Evolutionary conservation across 2,888 invertebrate genomes (phyloP), one percentile per base, ranked within the genome.

Genomic region (Tenthredo mesomela): DNA sequence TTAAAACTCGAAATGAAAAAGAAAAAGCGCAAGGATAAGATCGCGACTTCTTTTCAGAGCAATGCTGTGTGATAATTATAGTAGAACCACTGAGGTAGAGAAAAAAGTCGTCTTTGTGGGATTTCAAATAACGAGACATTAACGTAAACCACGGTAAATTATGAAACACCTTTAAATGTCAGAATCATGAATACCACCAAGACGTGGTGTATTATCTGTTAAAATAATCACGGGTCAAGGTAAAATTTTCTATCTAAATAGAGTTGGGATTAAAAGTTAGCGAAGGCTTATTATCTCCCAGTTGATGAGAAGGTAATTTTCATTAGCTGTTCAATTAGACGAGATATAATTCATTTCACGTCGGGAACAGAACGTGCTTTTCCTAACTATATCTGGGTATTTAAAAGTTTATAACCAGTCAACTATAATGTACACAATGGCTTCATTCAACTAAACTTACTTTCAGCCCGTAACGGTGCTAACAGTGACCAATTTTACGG

Each of bases 401-500:
- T 25, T 50, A 70, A 25, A 75, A 82, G 15, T 58, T 9, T 77
- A 18, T 67, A 80, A 58, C 86, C 78, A 61, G 80, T 82, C 70
- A 85, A 84, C 67, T 67, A 18, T 67, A 10, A 15, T 18, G 18
- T 18, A 67, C 67, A 67, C 29, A 67, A 67, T 25, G 67, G 67
- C 33, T 33, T 67, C 25, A 67, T 67, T 67, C 67, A 67, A 67
- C 67, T 33, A 6, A 67, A 67, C 67, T 67, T 67, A 67, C 67
- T 67, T 67, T 33, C 15, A 33, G 33, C 15, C 29, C 12, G 61
- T 21, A 25, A 43, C 40, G 43, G 21, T 21, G 4, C 40, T 71
- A 65, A 43, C 40, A 43, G 43, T 73, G 71, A 73, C 71, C 71
- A 77, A 54, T 77, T 77, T 61, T 40, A 58, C 58, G 80, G 33